Evolutionary conservation across 2,797 vertebrate species (phyloP), one percentile per base, ranked within the genome.

Genomic region (Acanthurus leucopareius): DNA sequence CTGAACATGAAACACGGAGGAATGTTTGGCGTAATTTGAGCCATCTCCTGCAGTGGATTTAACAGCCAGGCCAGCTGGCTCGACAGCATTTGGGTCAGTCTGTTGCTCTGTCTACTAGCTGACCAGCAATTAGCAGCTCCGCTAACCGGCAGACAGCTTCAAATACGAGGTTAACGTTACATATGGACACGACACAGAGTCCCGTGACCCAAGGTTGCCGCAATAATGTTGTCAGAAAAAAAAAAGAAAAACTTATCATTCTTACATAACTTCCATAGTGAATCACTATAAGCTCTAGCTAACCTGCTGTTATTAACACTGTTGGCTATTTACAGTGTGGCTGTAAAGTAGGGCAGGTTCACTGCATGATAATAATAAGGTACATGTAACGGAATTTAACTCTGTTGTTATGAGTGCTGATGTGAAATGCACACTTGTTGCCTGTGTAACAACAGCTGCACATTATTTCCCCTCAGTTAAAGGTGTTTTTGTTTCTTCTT

Each of bases 31-130:
- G 88, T 89, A 64, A 90, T 79, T 56, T 61, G 86, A 90, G 82
- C 79, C 81, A 20, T 61, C 61, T 86, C 68, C 78, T 68, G 76
- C 74, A 16, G 89, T 62, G 86, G 90, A 47, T 84, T 91, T 88
- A 91, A 63, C 59, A 6, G 72, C 20, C 82, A 69, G 86, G 86
- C 89, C 90, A 92, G 91, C 91, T 90, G 91, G 91, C 87, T 61
- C 62, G 22, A 25, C 79, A 3, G 89, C 89, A 82, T 92, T 75
- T 69, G 86, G 91, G 89, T 89, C 90, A 90, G 85, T 66, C 86
- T 80, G 88, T 48, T 53, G 83, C 75, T 52, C 63, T 32, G 86
- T 78, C 77, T 73, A 15, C 77, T 86, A 88, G 86, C 89, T 83
- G 86, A 79, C 86, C 88, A 65, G 77, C 79, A 76, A 80, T 85